These are phyloP conservation scores for Brevimyrus niger DNA, from an alignment of 2,113 vertebrate genomes.

Conservation along the genomic window DNA sequence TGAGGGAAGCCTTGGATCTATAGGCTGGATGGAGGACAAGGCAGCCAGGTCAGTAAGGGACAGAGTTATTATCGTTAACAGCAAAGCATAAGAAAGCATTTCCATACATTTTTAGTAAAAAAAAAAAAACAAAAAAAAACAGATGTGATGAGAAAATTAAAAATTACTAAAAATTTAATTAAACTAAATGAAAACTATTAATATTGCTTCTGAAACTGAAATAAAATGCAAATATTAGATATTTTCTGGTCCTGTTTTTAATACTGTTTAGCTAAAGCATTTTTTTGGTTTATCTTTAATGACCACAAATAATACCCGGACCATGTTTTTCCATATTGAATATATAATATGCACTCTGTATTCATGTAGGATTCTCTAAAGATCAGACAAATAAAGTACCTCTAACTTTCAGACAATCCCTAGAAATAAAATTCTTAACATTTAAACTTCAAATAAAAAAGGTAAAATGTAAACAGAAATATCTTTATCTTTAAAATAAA, in stretches of 20 bases:
- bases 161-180: background rate
- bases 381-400: too few species aligned
- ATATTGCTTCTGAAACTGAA: background rate
- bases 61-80: background rate
- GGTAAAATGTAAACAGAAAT: background rate
- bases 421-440: too few species aligned
- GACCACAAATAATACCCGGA: background rate
- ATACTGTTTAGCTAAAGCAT: background rate
- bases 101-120: too few species aligned
- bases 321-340: background rate
- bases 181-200: background rate
- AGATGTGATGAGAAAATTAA: background rate
- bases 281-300: background rate
- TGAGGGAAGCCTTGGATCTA: conserved; percentile 42
- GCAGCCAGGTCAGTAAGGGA: conserved; percentile 19
- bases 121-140: background rate
- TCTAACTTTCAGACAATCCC: too few species aligned
- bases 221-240: background rate
- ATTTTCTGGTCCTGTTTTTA: background rate
- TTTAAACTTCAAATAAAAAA: background rate
- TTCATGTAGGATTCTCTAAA: too few species aligned
- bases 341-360: background rate
- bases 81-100: background rate
- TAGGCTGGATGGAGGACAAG: conserved; percentile 53
- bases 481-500: too few species aligned